Percentiles rank a stretch among this genome's conserved stretches.
Conservation (phyloP, 1,140 invertebrate genomes). For the Paraescarpia echinospica region DNA sequence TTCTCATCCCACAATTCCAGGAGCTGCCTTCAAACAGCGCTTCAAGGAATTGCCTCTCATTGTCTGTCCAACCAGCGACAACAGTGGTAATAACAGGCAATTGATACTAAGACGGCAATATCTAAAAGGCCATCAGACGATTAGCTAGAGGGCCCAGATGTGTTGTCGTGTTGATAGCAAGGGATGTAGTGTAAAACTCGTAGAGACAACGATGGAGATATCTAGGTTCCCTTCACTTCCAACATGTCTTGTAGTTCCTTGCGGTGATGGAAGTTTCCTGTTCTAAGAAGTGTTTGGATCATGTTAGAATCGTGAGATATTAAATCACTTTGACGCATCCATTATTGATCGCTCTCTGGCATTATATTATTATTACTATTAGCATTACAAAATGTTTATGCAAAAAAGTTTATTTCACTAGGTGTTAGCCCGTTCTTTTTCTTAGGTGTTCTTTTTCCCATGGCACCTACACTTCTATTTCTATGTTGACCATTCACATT, state of each 20-base stretch:
- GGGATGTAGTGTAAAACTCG: background rate
- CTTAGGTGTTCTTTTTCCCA: too few relatives aligned
- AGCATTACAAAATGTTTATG: background rate
- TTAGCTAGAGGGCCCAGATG: too few relatives aligned
- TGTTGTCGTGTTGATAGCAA: background rate
- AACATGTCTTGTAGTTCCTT: background rate
- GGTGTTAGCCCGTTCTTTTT: background rate
- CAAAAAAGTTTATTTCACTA: background rate
- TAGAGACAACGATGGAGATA: background rate
- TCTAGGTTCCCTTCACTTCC: background rate
- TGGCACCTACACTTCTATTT: too few relatives aligned
- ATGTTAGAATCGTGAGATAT: background rate
- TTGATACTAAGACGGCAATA: too few relatives aligned
- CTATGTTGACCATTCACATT: too few relatives aligned
- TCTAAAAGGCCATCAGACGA: background rate
- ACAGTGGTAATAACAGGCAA: too few relatives aligned
- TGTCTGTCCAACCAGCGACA: too few relatives aligned
- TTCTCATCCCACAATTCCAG: too few relatives aligned
- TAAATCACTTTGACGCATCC: background rate
- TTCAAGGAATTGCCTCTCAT: too few relatives aligned
- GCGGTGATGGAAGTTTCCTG: background rate
- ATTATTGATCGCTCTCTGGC: background rate
- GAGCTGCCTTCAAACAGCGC: too few relatives aligned
- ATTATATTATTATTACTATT: background rate
- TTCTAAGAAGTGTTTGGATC: background rate